phyloP scores from a whole-genome alignment of 2,113 vertebrate species.

The Lophochroa leadbeateri region DNA sequence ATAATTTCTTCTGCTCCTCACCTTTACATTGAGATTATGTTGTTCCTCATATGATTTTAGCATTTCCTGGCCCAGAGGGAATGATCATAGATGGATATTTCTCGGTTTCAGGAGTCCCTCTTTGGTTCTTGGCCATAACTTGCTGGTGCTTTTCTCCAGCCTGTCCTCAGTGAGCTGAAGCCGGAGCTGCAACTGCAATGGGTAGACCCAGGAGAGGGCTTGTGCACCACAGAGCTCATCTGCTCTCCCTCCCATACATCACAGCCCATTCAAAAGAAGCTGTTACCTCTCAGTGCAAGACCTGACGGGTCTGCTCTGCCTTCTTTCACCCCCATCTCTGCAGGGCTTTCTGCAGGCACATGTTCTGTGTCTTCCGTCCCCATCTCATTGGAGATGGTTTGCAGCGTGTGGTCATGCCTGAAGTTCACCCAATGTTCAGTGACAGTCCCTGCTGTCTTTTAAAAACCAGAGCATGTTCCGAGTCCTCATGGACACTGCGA shows the following conservation, averaged over 20 bases:
- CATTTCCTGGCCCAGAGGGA: neutral
- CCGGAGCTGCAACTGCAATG: fast-evolving
- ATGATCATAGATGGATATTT: neutral
- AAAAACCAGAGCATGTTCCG: neutral
- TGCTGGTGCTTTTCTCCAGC: neutral
- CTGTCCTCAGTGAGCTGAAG: neutral
- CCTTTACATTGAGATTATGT: fast-evolving
- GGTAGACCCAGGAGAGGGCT: neutral
- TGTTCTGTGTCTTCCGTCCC: neutral
- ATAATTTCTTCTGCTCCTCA: neutral
- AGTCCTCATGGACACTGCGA: neutral
- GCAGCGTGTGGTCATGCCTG: neutral
- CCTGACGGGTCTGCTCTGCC: neutral
- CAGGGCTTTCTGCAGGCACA: fast-evolving
- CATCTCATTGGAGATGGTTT: neutral
- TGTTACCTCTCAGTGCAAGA: neutral
- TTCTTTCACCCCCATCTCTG: neutral
- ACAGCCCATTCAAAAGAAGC: neutral
- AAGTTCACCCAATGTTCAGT: neutral
- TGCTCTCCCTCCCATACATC: fast-evolving
- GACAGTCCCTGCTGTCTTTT: neutral
- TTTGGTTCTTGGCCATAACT: neutral
- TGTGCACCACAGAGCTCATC: neutral
- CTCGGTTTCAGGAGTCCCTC: neutral
- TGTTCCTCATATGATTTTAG: neutral